phyloP scores from a whole-genome alignment of 2,113 vertebrate species.

The Fregata magnificens region DNA sequence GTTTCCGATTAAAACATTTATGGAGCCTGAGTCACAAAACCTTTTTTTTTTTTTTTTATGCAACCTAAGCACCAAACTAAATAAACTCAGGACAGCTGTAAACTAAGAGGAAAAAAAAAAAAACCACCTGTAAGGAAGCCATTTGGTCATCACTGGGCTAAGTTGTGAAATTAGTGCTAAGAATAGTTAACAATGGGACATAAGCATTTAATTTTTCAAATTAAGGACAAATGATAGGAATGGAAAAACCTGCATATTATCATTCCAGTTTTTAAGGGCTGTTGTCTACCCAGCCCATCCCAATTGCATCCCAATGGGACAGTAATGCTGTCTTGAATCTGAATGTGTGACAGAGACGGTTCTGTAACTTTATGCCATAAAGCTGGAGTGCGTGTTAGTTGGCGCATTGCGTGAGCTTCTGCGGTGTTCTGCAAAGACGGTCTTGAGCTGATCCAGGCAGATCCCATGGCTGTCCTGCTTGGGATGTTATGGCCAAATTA shows the following conservation, averaged over 20 bases:
- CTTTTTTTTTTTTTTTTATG: not conserved
- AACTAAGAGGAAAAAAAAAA: not conserved
- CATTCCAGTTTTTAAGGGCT: conserved; percentile 13
- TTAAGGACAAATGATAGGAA: conserved; percentile 42
- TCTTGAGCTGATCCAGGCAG: not conserved
- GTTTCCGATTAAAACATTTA: not conserved
- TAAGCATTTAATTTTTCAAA: conserved; percentile 48
- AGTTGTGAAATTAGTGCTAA: conserved; percentile 3
- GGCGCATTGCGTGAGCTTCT: not conserved
- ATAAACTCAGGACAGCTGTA: conserved; percentile 17
- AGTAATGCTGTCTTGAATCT: conserved; percentile 23
- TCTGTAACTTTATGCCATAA: not conserved
- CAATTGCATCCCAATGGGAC: not conserved
- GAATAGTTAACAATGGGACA: conserved; percentile 19
- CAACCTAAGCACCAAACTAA: not conserved
- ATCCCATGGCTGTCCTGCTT: not conserved
- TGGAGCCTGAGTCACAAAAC: not conserved
- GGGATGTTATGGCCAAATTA: not conserved
- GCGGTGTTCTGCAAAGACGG: not conserved
- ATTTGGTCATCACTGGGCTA: not conserved
- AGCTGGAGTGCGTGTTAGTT: not conserved
- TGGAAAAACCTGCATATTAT: conserved; percentile 49
- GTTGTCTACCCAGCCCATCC: conserved; percentile 35
- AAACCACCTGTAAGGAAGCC: not conserved
- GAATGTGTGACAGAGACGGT: not conserved